Conservation (phyloP, 2,797 vertebrate genomes). For the Selene dorsalis region DNA sequence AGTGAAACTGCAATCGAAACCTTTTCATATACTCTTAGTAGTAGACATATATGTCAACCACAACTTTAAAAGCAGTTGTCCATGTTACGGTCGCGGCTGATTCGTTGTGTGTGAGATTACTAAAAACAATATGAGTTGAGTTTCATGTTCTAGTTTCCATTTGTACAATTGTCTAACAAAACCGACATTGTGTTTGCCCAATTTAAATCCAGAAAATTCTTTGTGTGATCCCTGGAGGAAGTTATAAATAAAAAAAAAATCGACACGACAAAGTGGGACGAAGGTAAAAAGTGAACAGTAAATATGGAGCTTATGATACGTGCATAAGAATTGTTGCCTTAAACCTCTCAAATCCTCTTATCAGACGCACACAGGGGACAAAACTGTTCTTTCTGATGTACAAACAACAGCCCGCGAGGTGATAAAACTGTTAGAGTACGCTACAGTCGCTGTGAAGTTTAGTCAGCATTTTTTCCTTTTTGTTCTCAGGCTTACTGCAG, state of each 20-base stretch:
- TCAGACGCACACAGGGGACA: constrained; percentile 66
- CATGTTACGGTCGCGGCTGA: too few species aligned
- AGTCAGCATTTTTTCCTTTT: constrained; percentile 15
- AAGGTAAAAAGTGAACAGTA: constrained; percentile 47
- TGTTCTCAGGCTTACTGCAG: constrained; percentile 28
- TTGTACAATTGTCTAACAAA: constrained; percentile 9
- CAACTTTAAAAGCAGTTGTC: neutral
- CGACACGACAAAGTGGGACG: constrained; percentile 29
- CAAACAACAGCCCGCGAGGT: constrained; percentile 49
- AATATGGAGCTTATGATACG: constrained; percentile 48
- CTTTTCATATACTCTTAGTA: neutral
- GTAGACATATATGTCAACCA: neutral
- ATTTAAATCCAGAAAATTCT: constrained; percentile 20
- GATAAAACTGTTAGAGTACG: constrained; percentile 31
- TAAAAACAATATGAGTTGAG: neutral
- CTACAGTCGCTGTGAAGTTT: constrained; percentile 21
- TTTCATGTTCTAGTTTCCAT: constrained; percentile 5
- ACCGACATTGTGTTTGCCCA: neutral
- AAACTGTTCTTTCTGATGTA: constrained; percentile 55
- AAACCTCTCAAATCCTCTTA: constrained; percentile 70
- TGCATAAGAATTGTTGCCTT: constrained; percentile 56
- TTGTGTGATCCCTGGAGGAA: neutral
- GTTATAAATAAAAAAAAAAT: constrained; percentile 7
- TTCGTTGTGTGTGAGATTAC: neutral
- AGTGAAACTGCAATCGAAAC: neutral